A percentile compares a stretch with the other conserved stretches of the same genome.
These are phyloP conservation scores for Enteromius anoplus DNA, from an alignment of 2,797 vertebrate species.

Conservation along the genomic window DNA sequence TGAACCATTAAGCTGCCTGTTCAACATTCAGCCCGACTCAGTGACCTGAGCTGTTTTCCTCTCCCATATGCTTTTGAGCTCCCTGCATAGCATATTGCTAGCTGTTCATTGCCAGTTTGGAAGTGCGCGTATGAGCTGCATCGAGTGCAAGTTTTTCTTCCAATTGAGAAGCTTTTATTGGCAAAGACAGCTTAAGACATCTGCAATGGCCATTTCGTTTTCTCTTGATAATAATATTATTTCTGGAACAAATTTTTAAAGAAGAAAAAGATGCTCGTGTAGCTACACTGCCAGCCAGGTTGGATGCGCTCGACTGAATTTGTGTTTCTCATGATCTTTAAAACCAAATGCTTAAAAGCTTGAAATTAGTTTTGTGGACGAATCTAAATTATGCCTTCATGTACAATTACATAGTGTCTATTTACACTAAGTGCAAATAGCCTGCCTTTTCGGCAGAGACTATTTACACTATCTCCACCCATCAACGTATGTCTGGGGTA, in stretches of 20 bases:
- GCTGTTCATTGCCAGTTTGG: slow-evolving; percentile 49
- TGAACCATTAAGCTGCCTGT: slow-evolving; percentile 17
- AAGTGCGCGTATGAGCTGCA: slow-evolving; percentile 17
- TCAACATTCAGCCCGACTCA: slow-evolving; percentile 30
- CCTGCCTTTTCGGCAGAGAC: too few relatives aligned
- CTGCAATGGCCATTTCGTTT: slow-evolving; percentile 53
- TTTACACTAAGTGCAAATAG: too few relatives aligned
- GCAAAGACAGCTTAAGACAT: slow-evolving; percentile 47
- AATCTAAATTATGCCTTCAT: background rate
- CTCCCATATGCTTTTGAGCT: slow-evolving; percentile 35
- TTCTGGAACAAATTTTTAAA: slow-evolving; percentile 38
- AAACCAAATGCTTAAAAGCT: slow-evolving; percentile 3
- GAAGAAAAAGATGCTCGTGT: slow-evolving; percentile 27
- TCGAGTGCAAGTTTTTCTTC: slow-evolving; percentile 44
- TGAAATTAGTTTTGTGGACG: background rate
- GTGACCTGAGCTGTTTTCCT: slow-evolving; percentile 28
- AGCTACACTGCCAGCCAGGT: slow-evolving; percentile 4
- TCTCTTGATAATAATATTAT: slow-evolving; percentile 44
- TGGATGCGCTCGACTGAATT: background rate
- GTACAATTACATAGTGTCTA: too few relatives aligned
- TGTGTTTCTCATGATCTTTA: background rate
- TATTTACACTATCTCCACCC: too few relatives aligned
- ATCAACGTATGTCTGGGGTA: too few relatives aligned
- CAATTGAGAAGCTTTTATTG: slow-evolving; percentile 40
- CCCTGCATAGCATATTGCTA: slow-evolving; percentile 38